Base-by-base conservation (phyloP, 30 jellyfish, hydroid and myxozoan species). In the Aurelia aurita complex sp. Pacific region DNA sequence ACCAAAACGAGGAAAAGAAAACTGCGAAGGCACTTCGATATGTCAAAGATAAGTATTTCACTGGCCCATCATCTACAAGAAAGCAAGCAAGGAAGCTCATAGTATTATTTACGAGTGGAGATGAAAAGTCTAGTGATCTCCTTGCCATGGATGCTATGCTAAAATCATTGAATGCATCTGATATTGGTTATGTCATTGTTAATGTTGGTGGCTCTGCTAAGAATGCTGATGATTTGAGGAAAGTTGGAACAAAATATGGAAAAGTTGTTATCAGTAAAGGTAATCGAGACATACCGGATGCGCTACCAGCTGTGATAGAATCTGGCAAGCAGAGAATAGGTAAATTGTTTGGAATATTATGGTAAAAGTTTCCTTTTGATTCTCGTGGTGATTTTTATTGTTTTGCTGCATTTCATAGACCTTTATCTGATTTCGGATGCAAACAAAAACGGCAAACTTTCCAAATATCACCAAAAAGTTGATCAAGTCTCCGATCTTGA, bases 51-150 rank as follows among this genome's bases (percentile, higher is more conserved):
- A 29, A 70, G 0, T 57, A 80, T 50, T 81, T 69, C 43, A 52
- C 57, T 46, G 57, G 69, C 79, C 40, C 11, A n/a, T n/a, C n/a
- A n/a, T 18, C 17, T 1, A 12, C 79, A 64, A 35, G 89, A 15
- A 59, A 18, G n/a, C 68, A 67, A 11, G 89, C 88, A 50, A 77
- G 66, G 74, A 86, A 60, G 53, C 73, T 73, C 36, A 42, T 76
- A 53, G 79, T 86, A 1, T n/a, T 77, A 17, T 67, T 76, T 59
- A 64, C 71, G 34, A 77, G 83, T 60, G 89, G 89, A 34, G 74
- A 68, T 17, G 73, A 54, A n/a, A 55, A 73, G 18, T n/a, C 43
- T 10, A 40, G 46, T 16, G 88, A 86, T 66, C 14, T 71, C 6
- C 12, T 74, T 14, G 79, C 64, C 1, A 23, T 86, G 18, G 80